These are phyloP conservation scores for Nothobranchius furzeri DNA, from an alignment of 2,113 vertebrate genomes.

Conservation along the genomic window DNA sequence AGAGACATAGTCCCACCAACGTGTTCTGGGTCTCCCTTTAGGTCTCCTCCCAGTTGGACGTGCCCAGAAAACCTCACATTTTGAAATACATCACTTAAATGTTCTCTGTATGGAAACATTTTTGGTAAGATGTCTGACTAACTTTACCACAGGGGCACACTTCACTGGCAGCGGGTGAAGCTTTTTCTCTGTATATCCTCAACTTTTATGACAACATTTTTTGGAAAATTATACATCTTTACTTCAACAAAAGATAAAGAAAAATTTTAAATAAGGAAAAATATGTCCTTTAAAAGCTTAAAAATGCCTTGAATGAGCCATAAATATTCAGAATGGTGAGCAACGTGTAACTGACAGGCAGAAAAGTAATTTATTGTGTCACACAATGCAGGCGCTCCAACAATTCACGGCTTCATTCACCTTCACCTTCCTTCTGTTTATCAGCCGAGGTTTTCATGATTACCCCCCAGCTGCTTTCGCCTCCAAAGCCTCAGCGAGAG, in stretches of 20 bases:
- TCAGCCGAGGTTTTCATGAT: constrained; percentile 25
- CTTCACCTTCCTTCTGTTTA: constrained; percentile 29
- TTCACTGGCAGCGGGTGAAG: neutral
- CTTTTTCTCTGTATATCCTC: neutral
- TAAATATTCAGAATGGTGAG: neutral
- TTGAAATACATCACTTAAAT: neutral
- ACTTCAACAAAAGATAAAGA: too few relatives aligned
- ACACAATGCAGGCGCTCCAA: neutral
- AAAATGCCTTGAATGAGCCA: neutral
- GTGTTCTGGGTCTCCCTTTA: too few relatives aligned
- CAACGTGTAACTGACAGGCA: neutral
- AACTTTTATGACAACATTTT: neutral
- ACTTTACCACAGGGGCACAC: neutral
- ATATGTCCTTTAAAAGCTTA: neutral
- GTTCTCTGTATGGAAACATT: neutral
- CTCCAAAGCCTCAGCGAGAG: constrained; percentile 20
- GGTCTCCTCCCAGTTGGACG: neutral
- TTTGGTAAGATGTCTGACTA: neutral
- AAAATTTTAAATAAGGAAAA: neutral
- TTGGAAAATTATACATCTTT: neutral
- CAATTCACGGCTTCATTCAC: constrained; percentile 4
- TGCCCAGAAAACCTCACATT: neutral
- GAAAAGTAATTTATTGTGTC: constrained; percentile 9
- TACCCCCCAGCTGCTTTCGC: neutral
- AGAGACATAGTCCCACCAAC: too few relatives aligned